Percentiles rank a stretch among this genome's conserved stretches.
Conservation (phyloP, 2,113 vertebrate genomes). For the Cisticola juncidis region DNA sequence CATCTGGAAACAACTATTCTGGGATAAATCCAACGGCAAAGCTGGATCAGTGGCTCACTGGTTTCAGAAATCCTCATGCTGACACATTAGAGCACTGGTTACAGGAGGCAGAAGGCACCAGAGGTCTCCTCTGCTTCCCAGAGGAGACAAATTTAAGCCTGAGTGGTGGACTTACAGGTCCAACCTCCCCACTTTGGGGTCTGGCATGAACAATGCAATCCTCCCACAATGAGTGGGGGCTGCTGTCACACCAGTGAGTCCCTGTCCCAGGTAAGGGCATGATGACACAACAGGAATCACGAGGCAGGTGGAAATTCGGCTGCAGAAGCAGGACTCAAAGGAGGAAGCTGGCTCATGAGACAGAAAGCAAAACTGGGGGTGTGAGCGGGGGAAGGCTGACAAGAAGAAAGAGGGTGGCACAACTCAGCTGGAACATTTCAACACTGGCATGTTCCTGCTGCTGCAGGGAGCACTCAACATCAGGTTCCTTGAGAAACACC, state of each 20-base stretch:
- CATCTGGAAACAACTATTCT: neutral
- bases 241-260: neutral
- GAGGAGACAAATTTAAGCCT: neutral
- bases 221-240: accelerated
- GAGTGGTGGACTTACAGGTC: neutral
- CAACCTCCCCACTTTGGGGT: neutral
- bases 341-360: conserved; percentile 42
- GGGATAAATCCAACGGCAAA: neutral
- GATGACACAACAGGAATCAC: neutral
- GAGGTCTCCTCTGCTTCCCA: neutral
- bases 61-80: neutral
- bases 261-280: neutral
- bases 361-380: conserved; percentile 34
- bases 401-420: neutral
- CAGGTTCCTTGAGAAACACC: neutral
- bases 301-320: neutral
- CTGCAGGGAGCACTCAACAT: accelerated
- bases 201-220: neutral
- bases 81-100: neutral
- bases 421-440: neutral
- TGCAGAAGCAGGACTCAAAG: conserved; percentile 4
- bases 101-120: neutral
- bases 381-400: neutral
- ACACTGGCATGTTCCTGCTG: neutral
- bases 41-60: neutral